These are phyloP conservation scores for Yoshiicerus persimilis DNA, from an alignment of 1,140 invertebrate species.

Conservation along the genomic window DNA sequence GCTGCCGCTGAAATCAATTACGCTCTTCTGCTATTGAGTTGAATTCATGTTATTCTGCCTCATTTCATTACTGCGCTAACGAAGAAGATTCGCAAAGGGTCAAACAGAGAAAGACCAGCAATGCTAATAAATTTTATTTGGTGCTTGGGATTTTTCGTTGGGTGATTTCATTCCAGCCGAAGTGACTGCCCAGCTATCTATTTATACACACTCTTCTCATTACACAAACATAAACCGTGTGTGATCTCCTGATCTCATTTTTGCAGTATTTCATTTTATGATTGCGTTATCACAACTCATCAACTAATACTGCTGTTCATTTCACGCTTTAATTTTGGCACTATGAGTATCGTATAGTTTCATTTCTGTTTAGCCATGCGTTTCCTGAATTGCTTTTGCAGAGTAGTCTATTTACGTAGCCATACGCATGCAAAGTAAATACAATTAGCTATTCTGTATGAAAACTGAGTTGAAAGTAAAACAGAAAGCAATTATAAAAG, in stretches of 20 bases:
- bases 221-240: not conserved
- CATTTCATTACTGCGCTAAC: not conserved
- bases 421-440: too few species aligned
- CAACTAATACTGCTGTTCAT: too few species aligned
- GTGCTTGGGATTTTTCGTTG: not conserved
- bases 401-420: too few species aligned
- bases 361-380: not conserved
- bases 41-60: not conserved
- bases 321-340: not conserved
- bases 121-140: not conserved
- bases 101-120: not conserved
- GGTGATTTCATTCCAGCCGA: too few species aligned
- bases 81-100: not conserved
- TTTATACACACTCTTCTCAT: too few species aligned
- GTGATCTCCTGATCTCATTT: too few species aligned
- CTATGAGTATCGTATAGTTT: not conserved
- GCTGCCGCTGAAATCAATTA: not conserved
- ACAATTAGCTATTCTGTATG: too few species aligned
- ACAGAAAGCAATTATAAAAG: too few species aligned
- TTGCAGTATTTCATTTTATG: too few species aligned
- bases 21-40: not conserved
- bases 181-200: not conserved
- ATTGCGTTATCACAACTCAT: too few species aligned
- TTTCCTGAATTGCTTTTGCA: too few species aligned
- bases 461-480: too few species aligned